phyloP scores from a whole-genome alignment of 2,113 vertebrate genomes.

The Zosterops lateralis region DNA sequence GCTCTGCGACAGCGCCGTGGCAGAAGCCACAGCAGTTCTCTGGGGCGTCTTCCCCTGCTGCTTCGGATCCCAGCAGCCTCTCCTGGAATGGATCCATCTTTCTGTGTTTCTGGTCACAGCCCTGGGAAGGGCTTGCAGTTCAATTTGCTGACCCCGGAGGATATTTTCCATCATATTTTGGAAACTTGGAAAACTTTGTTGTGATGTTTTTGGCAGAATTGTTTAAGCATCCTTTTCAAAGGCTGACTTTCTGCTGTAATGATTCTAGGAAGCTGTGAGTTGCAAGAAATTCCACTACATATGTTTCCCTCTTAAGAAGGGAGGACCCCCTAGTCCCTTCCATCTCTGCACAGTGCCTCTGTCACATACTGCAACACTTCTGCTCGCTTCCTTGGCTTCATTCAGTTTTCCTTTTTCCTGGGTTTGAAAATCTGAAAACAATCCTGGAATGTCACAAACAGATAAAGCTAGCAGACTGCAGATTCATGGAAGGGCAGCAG shows the following conservation, averaged over 20 bases:
- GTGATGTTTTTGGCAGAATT: slow-evolving; percentile 43
- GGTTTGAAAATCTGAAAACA: neutral
- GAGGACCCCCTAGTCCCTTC: neutral
- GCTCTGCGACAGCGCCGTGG: accelerated
- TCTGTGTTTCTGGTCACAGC: neutral
- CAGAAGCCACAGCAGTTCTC: neutral
- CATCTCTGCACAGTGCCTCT: neutral
- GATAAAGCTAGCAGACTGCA: neutral
- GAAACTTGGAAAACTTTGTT: slow-evolving; percentile 47
- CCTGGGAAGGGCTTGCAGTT: slow-evolving; percentile 53
- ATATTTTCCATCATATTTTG: slow-evolving; percentile 44
- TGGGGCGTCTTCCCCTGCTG: neutral
- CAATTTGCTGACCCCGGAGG: neutral
- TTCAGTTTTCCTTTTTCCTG: neutral
- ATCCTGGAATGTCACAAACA: neutral
- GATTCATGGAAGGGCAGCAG: neutral
- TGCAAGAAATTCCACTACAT: neutral
- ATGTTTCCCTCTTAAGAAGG: neutral
- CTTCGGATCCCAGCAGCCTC: slow-evolving; percentile 34
- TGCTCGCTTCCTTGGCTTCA: neutral
- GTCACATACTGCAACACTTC: neutral
- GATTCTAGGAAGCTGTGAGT: neutral
- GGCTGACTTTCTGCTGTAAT: neutral
- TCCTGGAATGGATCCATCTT: neutral
- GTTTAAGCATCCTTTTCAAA: neutral